Conservation (phyloP, 2,797 vertebrate species). For the Poeciliopsis infans region DNA sequence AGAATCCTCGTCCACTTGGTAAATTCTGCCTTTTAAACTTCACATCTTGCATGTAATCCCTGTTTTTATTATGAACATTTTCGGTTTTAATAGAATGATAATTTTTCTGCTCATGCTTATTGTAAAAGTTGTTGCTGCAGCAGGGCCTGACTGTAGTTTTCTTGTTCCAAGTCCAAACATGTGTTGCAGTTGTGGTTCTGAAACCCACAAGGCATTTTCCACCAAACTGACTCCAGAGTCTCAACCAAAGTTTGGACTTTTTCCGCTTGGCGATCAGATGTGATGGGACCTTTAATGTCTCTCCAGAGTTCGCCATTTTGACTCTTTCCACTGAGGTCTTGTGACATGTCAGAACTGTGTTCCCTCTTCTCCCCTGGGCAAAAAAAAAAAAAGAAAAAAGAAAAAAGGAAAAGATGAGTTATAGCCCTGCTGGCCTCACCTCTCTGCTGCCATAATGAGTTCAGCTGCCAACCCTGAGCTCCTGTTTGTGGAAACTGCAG, state of each 20-base stretch:
- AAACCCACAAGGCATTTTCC: constrained; percentile 69
- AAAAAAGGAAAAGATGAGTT: constrained; percentile 36
- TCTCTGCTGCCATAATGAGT: constrained; percentile 27
- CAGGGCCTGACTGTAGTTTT: constrained; percentile 21
- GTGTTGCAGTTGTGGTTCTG: constrained; percentile 55
- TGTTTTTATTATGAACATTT: neutral
- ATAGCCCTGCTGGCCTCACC: constrained; percentile 35
- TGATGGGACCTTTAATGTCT: constrained; percentile 40
- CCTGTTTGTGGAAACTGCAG: constrained; percentile 11
- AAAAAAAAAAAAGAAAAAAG: neutral
- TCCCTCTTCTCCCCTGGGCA: constrained; percentile 37
- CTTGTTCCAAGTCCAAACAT: constrained; percentile 32
- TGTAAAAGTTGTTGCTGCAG: constrained; percentile 9
- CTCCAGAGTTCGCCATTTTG: constrained; percentile 62
- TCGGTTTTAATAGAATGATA: neutral
- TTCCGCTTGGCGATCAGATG: neutral
- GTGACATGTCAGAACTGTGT: constrained; percentile 61
- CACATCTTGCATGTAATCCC: neutral
- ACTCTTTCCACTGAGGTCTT: constrained; percentile 58
- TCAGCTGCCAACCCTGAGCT: constrained; percentile 22
- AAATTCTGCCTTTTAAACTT: constrained; percentile 54
- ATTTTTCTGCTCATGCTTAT: neutral
- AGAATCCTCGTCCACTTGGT: constrained; percentile 51
- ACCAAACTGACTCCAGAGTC: constrained; percentile 30
- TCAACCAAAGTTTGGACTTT: constrained; percentile 20